Evolutionary conservation across 2,113 vertebrate species (phyloP).

Genomic region (Leptobrachium leishanense): DNA sequence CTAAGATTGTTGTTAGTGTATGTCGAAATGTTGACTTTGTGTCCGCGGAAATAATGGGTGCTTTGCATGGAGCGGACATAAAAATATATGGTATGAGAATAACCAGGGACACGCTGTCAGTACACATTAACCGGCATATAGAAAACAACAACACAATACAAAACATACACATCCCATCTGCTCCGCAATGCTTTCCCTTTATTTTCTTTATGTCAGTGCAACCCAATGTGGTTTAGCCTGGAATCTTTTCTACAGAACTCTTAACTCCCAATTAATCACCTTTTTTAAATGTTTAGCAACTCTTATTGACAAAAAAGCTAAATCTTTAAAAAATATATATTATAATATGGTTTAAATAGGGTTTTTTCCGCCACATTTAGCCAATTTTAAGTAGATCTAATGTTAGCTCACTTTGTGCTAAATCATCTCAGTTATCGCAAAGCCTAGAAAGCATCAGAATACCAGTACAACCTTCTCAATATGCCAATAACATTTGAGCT

Average conservation of each 20-base stretch:
- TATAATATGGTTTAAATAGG: too few species aligned
- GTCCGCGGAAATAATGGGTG: background rate
- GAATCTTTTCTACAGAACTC: background rate
- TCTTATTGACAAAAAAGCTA: too few species aligned
- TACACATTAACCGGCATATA: background rate
- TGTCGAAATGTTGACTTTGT: background rate
- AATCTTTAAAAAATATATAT: too few species aligned
- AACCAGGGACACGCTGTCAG: background rate
- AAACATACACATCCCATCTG: background rate
- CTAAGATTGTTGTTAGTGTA: background rate
- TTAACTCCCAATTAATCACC: background rate
- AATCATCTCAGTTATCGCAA: too few species aligned
- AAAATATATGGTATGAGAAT: background rate
- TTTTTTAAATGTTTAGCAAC: too few species aligned
- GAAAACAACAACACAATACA: background rate
- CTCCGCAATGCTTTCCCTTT: background rate
- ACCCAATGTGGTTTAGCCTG: background rate
- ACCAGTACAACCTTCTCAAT: too few species aligned
- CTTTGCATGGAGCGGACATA: background rate
- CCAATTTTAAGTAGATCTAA: too few species aligned
- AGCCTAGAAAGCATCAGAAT: too few species aligned
- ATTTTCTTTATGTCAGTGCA: background rate
- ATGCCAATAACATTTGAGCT: too few species aligned
- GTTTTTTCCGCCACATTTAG: too few species aligned
- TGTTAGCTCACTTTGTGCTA: too few species aligned